Evolutionary conservation across 2,888 invertebrate species (phyloP).

Genomic region (Bugulina stolonifera): DNA sequence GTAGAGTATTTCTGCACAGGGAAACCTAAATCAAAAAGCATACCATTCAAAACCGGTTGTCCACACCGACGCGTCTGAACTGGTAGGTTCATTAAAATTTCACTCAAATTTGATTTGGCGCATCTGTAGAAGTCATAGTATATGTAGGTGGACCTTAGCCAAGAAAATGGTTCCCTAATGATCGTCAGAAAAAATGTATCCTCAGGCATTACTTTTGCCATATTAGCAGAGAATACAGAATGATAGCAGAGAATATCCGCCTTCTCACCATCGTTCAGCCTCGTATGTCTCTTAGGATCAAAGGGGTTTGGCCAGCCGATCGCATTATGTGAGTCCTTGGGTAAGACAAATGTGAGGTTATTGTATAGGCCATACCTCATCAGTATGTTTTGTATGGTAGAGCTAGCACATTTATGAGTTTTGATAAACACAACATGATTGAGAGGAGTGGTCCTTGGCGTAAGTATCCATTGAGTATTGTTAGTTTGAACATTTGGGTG

Average conservation of each 20-base stretch:
- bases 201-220: not conserved
- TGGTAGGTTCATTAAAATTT: not conserved
- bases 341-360: conserved; percentile 7
- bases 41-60: not conserved
- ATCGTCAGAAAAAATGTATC: conserved; percentile 5
- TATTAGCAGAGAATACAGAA: not conserved
- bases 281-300: not conserved
- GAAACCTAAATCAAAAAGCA: not conserved
- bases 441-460: too few relatives aligned
- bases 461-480: too few relatives aligned
- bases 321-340: not conserved
- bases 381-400: conserved; percentile 16
- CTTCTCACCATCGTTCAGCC: not conserved
- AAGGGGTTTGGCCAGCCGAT: conserved; percentile 18
- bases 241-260: conserved; percentile 14
- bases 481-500: too few relatives aligned
- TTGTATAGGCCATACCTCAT: not conserved
- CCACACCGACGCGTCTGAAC: not conserved
- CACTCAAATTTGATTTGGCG: not conserved
- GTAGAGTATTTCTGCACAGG: not conserved
- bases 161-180: conserved; percentile 3
- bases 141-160: not conserved
- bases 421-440: conserved; percentile 17
- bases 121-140: not conserved
- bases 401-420: conserved; percentile 20